These are phyloP conservation scores for Hippocampus barbouri DNA, from an alignment of 2,113 vertebrate species.

Conservation along the genomic window DNA sequence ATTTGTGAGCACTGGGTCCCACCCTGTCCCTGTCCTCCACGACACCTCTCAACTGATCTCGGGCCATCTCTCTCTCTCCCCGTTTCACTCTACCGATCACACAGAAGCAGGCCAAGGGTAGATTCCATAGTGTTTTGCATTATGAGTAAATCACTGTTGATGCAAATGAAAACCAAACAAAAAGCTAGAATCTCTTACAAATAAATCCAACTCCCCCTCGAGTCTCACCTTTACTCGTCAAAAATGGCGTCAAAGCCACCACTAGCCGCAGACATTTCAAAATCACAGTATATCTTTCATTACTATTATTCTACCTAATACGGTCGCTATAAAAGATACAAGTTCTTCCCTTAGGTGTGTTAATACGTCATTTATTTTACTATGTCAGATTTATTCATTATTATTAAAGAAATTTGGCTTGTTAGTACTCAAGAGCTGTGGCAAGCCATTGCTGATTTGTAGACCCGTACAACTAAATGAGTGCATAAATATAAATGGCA, in stretches of 20 bases:
- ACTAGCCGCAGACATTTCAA: too few relatives aligned
- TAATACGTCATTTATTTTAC: constrained; percentile 7
- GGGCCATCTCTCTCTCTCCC: not conserved
- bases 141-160: too few relatives aligned
- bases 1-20: constrained; percentile 44
- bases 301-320: not conserved
- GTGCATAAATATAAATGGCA: constrained; percentile 62
- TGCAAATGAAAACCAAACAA: too few relatives aligned
- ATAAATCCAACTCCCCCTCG: too few relatives aligned
- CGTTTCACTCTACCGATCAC: constrained; percentile 23
- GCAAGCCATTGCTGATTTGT: constrained; percentile 44
- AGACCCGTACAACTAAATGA: constrained; percentile 60
- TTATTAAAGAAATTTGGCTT: constrained; percentile 47
- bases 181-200: not conserved
- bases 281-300: not conserved
- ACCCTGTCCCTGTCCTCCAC: constrained; percentile 36
- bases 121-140: too few relatives aligned
- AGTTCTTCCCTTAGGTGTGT: not conserved
- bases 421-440: constrained; percentile 41
- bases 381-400: not conserved
- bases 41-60: constrained; percentile 20
- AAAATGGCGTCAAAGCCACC: too few relatives aligned
- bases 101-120: constrained; percentile 48
- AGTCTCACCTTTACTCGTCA: too few relatives aligned
- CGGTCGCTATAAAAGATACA: not conserved